Conservation (phyloP, 2,797 vertebrate genomes). For the Chiloscyllium punctatum region DNA sequence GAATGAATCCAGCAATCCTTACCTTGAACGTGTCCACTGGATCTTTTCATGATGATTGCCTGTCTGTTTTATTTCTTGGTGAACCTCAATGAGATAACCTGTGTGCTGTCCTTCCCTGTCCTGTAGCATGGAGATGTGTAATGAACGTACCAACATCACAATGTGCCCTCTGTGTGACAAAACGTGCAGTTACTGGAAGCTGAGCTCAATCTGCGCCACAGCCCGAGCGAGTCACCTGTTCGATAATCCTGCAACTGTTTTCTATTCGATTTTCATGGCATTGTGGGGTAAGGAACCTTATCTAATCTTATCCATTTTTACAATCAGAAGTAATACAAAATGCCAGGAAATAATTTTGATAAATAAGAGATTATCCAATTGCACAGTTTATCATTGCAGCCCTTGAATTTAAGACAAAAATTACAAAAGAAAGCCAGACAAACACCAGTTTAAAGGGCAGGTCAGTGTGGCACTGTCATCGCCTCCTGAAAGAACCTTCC, state of each 20-base stretch:
- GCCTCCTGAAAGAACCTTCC: no score
- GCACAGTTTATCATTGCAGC: not conserved
- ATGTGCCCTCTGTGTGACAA: constrained; percentile 92
- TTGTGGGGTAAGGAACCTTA: constrained; percentile 78
- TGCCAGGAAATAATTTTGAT: not conserved
- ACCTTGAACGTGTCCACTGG: no score
- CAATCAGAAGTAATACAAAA: not conserved
- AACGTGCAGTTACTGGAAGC: constrained; percentile 92
- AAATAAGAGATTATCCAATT: not conserved
- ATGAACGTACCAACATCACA: constrained; percentile 81
- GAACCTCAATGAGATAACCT: not conserved
- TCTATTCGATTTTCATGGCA: constrained; percentile 97
- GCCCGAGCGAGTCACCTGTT: constrained; percentile 92
- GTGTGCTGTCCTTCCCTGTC: constrained; percentile 38
- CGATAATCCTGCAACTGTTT: constrained; percentile 92
- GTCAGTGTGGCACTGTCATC: not conserved
- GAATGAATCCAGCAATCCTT: not conserved
- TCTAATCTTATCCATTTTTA: not conserved
- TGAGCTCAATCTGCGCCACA: constrained; percentile 81
- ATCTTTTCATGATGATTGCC: not conserved
- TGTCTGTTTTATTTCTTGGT: not conserved
- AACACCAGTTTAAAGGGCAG: not conserved
- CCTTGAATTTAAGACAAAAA: not conserved
- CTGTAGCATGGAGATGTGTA: constrained; percentile 92
- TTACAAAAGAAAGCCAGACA: no score